Conservation (phyloP, 2,888 invertebrate genomes). For the Timandra comae region DNA sequence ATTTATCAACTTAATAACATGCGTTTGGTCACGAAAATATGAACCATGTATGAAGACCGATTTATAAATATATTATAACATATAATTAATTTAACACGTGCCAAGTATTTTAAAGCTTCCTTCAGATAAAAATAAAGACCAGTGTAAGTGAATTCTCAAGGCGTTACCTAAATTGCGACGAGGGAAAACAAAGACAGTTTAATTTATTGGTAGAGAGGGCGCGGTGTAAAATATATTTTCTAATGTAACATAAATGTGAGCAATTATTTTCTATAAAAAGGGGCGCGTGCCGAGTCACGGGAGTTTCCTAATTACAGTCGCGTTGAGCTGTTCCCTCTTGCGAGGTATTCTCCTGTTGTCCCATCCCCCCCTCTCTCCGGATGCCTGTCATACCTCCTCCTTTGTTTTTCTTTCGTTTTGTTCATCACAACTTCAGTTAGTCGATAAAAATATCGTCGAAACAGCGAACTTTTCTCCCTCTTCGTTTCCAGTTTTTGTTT, state of each 20-base stretch:
- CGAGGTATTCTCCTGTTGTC: neutral
- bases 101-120: slow-evolving; percentile 2
- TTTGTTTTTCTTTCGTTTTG: slow-evolving; percentile 23
- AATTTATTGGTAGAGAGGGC: slow-evolving; percentile 14
- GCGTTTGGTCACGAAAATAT: too few species aligned
- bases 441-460: slow-evolving; percentile 20
- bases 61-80: too few species aligned
- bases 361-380: slow-evolving; percentile 13
- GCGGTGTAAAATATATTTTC: slow-evolving; percentile 15
- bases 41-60: too few species aligned
- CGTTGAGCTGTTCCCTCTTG: slow-evolving; percentile 4
- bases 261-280: slow-evolving; percentile 27
- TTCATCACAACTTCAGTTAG: slow-evolving; percentile 16
- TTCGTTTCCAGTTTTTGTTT: slow-evolving; percentile 15
- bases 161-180: slow-evolving; percentile 10
- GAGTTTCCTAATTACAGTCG: slow-evolving; percentile 20
- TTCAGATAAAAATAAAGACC: slow-evolving; percentile 11
- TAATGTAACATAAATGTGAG: slow-evolving; percentile 13
- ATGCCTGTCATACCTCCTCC: slow-evolving; percentile 21
- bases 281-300: slow-evolving; percentile 14
- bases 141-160: slow-evolving; percentile 9
- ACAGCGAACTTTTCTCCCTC: slow-evolving; percentile 14
- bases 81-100: too few species aligned
- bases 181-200: slow-evolving; percentile 18
- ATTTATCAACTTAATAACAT: too few species aligned